Percentiles rank a stretch among this genome's conserved stretches.
Evolutionary conservation across 2,888 invertebrate species (phyloP).

Genomic region (Meteorus cinctellus): DNA sequence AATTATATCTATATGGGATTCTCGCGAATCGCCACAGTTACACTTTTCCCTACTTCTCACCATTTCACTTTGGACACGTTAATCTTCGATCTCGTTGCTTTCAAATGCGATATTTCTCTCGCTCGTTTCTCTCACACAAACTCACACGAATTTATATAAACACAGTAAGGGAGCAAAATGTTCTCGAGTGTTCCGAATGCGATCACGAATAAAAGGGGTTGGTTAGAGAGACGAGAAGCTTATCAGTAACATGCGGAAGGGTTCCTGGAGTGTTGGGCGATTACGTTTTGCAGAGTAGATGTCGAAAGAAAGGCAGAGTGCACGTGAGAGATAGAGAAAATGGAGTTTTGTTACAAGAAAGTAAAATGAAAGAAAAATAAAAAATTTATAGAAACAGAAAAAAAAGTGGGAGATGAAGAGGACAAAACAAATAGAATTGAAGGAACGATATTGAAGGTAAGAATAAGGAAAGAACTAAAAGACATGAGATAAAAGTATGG

Average conservation of each 20-base stretch:
- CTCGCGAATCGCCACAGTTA: neutral
- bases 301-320: slow-evolving; percentile 36
- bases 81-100: slow-evolving; percentile 32
- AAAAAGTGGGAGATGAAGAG: neutral
- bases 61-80: slow-evolving; percentile 44
- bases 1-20: slow-evolving; percentile 7
- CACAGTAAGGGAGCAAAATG: slow-evolving; percentile 13
- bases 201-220: slow-evolving; percentile 20
- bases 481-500: slow-evolving; percentile 5
- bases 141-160: neutral
- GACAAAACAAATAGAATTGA: slow-evolving; percentile 20
- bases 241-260: slow-evolving; percentile 53
- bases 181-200: neutral
- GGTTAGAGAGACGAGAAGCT: slow-evolving; percentile 43
- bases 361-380: too few species aligned
- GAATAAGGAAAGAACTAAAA: neutral
- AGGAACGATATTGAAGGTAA: slow-evolving; percentile 20
- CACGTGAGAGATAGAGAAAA: slow-evolving; percentile 27
- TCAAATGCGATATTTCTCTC: slow-evolving; percentile 16
- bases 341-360: too few species aligned
- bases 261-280: slow-evolving; percentile 59
- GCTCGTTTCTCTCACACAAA: neutral
- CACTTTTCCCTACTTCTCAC: slow-evolving; percentile 29
- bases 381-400: too few species aligned
- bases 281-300: slow-evolving; percentile 51